Conservation (phyloP, 2,888 invertebrate genomes). For the Trachelus troglodyta region DNA sequence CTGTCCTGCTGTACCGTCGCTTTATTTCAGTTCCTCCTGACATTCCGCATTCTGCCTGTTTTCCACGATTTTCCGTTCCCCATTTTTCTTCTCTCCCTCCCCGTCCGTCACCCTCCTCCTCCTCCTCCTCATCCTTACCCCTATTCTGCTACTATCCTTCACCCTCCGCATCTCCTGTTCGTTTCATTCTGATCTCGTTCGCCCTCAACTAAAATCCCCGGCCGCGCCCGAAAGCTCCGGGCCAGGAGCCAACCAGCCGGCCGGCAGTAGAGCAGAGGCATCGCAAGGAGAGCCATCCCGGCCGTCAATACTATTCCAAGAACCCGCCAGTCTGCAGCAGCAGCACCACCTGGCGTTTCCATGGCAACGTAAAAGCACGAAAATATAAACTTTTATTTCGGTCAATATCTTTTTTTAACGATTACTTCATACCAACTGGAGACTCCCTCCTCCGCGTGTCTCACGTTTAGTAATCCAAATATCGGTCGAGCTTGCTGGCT, state of each 20-base stretch:
- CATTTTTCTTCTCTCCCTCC: constrained; percentile 11
- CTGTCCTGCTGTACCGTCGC: not conserved
- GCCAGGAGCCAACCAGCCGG: not conserved
- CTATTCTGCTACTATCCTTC: not conserved
- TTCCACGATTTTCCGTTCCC: constrained; percentile 21
- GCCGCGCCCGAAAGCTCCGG: not conserved
- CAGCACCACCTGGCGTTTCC: constrained; percentile 34
- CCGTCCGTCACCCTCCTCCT: constrained; percentile 18
- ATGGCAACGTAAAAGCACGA: constrained; percentile 42
- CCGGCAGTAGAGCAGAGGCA: not conserved
- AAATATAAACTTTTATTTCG: constrained; percentile 51
- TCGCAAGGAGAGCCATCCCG: not conserved
- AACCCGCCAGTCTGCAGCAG: not conserved
- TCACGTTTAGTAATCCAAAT: not conserved
- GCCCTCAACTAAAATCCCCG: not conserved
- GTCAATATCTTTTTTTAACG: constrained; percentile 11
- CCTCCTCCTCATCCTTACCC: not conserved
- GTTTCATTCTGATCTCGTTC: not conserved
- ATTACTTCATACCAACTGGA: not conserved
- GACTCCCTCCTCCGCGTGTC: not conserved
- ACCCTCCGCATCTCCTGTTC: not conserved
- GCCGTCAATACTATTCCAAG: constrained; percentile 11
- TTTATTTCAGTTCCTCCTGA: constrained; percentile 18
- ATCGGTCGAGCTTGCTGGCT: not conserved
- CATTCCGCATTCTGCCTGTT: constrained; percentile 32